phyloP scores from a whole-genome alignment of 2,797 vertebrate genomes.

The Tapirus indicus region DNA sequence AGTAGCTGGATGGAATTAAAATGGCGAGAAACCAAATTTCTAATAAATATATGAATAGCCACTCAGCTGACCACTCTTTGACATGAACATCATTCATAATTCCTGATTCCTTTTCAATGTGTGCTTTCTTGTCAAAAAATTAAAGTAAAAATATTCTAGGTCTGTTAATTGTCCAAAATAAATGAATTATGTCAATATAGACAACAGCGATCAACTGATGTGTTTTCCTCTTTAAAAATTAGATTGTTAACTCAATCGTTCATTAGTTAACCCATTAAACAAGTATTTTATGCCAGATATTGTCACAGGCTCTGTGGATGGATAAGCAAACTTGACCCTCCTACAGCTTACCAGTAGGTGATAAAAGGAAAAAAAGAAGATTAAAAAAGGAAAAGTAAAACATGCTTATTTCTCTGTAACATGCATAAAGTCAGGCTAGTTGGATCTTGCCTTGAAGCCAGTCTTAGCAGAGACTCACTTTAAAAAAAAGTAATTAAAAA shows the following conservation, averaged over 20 bases:
- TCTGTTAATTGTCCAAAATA: conserved; percentile 37
- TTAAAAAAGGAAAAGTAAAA: background rate
- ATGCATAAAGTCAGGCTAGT: background rate
- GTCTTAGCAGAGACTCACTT: background rate
- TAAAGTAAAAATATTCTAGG: conserved; percentile 20
- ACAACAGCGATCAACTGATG: background rate
- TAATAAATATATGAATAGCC: conserved; percentile 75
- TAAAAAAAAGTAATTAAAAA: background rate
- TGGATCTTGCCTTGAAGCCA: conserved; percentile 8
- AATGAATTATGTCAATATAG: conserved; percentile 42
- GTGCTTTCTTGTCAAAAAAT: background rate
- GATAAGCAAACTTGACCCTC: background rate
- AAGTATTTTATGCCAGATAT: background rate
- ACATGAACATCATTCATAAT: conserved; percentile 68
- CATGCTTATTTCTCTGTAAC: background rate
- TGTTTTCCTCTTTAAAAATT: conserved; percentile 27
- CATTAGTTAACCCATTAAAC: background rate
- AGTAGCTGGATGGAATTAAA: conserved; percentile 72
- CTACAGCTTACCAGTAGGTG: background rate
- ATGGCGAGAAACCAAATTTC: conserved; percentile 76
- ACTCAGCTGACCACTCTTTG: conserved; percentile 53
- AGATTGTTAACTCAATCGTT: conserved; percentile 9
- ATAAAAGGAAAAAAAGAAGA: background rate
- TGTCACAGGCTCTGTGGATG: background rate
- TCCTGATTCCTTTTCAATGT: conserved; percentile 13